These are phyloP conservation scores for Nomada ruficornis DNA, from an alignment of 2,888 invertebrate species.

Conservation along the genomic window DNA sequence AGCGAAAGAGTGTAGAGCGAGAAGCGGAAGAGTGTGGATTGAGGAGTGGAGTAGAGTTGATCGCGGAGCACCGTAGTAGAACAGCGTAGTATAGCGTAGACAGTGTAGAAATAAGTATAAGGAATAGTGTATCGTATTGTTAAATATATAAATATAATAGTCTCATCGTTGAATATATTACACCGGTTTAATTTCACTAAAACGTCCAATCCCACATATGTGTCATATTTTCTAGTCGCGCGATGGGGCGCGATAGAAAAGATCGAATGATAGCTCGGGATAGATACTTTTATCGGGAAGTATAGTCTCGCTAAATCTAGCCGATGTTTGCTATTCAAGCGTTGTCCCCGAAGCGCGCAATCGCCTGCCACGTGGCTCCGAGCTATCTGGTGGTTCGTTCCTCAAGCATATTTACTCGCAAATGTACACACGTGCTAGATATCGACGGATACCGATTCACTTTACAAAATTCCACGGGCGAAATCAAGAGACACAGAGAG, in stretches of 20 bases:
- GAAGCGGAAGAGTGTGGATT: too few species aligned
- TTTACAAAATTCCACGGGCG: conserved; percentile 38
- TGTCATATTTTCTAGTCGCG: too few species aligned
- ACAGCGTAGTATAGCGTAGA: too few species aligned
- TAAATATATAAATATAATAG: too few species aligned
- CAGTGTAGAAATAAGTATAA: too few species aligned
- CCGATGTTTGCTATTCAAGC: conserved; percentile 54
- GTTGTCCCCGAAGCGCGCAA: conserved; percentile 45
- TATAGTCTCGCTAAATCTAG: conserved; percentile 33
- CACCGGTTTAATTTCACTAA: too few species aligned
- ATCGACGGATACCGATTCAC: conserved; percentile 48
- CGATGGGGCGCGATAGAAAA: neutral
- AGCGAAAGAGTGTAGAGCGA: too few species aligned
- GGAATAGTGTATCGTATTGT: too few species aligned
- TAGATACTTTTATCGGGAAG: conserved; percentile 10
- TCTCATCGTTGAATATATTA: too few species aligned
- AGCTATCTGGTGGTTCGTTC: conserved; percentile 51
- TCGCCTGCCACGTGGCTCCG: conserved; percentile 42
- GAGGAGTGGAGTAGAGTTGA: too few species aligned
- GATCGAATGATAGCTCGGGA: neutral
- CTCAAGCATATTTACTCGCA: conserved; percentile 57
- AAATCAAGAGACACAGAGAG: conserved; percentile 25
- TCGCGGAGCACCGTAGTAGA: too few species aligned
- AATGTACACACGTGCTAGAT: conserved; percentile 38
- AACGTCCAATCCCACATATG: too few species aligned